These are phyloP conservation scores for Carlito syrichta DNA, from an alignment of 2,113 vertebrate species.

Conservation along the genomic window DNA sequence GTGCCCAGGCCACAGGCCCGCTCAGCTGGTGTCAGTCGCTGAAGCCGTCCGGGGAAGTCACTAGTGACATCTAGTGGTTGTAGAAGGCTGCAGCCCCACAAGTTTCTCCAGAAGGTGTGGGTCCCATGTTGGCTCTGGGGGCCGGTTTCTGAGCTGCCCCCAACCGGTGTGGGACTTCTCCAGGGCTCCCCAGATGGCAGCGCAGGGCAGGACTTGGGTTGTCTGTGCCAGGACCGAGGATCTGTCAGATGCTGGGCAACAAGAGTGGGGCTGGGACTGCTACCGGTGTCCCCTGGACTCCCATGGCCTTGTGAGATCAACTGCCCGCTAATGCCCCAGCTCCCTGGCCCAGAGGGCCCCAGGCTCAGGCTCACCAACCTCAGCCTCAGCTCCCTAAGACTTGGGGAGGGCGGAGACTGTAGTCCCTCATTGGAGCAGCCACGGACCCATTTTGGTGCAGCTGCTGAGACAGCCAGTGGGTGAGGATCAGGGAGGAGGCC, in stretches of 20 bases:
- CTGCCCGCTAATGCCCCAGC: background rate
- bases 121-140: fast-evolving
- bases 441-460: background rate
- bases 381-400: background rate
- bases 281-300: background rate
- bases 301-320: fast-evolving
- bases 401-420: background rate
- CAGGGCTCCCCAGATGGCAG: background rate
- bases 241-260: background rate
- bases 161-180: background rate
- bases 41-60: conserved; percentile 35
- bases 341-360: background rate
- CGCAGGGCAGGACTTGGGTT: background rate
- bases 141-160: background rate
- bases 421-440: background rate
- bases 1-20: background rate
- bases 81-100: background rate
- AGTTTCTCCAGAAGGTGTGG: background rate
- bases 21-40: fast-evolving
- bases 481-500: background rate
- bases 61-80: conserved; percentile 79
- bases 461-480: background rate
- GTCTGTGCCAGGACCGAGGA: background rate
- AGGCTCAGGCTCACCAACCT: background rate
- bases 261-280: background rate